These are phyloP conservation scores for Glyphotaelius pellucidus DNA, from an alignment of 2,888 invertebrate genomes.

Conservation along the genomic window DNA sequence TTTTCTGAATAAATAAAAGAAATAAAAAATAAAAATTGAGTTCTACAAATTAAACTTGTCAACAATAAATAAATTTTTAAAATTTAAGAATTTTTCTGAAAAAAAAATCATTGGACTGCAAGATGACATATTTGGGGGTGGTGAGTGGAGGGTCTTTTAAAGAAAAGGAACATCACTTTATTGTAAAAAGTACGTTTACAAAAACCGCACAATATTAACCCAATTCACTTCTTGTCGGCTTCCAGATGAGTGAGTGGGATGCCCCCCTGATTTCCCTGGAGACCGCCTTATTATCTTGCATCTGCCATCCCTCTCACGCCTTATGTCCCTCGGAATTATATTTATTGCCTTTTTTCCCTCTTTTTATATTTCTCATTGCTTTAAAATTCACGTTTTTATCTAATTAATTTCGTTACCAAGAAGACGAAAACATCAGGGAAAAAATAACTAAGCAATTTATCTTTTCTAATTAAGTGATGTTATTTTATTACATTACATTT, in stretches of 20 bases:
- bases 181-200: neutral
- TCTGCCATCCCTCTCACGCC: constrained; percentile 48
- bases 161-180: no score
- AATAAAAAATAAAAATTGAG: no score
- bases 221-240: constrained; percentile 10
- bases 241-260: constrained; percentile 36
- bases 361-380: neutral
- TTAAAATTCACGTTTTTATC: constrained; percentile 17
- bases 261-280: constrained; percentile 55
- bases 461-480: neutral
- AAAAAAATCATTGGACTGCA: no score
- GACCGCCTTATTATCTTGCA: constrained; percentile 46
- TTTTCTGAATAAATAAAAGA: no score
- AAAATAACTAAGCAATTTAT: neutral
- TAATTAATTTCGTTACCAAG: constrained; percentile 15
- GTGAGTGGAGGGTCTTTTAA: no score
- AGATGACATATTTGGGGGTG: no score
- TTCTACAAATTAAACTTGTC: no score
- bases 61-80: no score
- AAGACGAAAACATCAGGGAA: neutral
- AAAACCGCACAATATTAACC: constrained; percentile 31
- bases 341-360: neutral
- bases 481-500: neutral
- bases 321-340: constrained; percentile 33
- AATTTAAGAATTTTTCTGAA: no score